Conservation (phyloP, 2,888 invertebrate genomes). For the Cryptophagus acutangulus region DNA sequence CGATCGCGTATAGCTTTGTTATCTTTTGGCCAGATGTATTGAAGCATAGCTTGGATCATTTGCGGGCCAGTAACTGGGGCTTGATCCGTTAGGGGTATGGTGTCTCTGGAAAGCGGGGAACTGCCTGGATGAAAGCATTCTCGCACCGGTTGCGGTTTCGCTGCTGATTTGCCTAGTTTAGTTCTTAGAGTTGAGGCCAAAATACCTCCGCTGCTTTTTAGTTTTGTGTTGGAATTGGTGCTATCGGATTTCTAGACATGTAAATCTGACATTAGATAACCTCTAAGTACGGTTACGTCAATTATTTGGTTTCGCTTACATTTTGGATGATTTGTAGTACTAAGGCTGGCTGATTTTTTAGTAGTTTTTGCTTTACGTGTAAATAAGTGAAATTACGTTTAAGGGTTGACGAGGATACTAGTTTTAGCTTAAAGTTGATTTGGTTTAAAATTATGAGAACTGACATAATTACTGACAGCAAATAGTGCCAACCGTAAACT, state of each 20-base stretch:
- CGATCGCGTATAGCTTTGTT: slow-evolving; percentile 68
- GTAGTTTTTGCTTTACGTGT: slow-evolving; percentile 21
- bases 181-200: slow-evolving; percentile 35
- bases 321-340: slow-evolving; percentile 26
- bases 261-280: slow-evolving; percentile 11
- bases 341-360: slow-evolving; percentile 19
- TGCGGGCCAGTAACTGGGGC: slow-evolving; percentile 62
- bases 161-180: slow-evolving; percentile 35
- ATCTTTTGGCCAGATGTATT: slow-evolving; percentile 94
- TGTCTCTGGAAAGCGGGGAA: slow-evolving; percentile 53
- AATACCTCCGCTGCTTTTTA: slow-evolving; percentile 31
- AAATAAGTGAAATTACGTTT: slow-evolving; percentile 30
- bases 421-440: slow-evolving; percentile 29
- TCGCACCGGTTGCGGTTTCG: slow-evolving; percentile 54
- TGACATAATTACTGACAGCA: no score
- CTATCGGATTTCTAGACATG: no score
- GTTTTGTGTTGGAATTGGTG: no score
- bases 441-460: slow-evolving; percentile 32
- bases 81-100: slow-evolving; percentile 54
- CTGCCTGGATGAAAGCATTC: slow-evolving; percentile 92
- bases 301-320: no score
- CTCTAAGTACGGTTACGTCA: slow-evolving; percentile 23
- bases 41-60: slow-evolving; percentile 83
- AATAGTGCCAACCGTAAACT: no score
- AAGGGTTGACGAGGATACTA: slow-evolving; percentile 25